These are phyloP conservation scores for Echiichthys vipera DNA, from an alignment of 2,797 vertebrate genomes.

Conservation along the genomic window DNA sequence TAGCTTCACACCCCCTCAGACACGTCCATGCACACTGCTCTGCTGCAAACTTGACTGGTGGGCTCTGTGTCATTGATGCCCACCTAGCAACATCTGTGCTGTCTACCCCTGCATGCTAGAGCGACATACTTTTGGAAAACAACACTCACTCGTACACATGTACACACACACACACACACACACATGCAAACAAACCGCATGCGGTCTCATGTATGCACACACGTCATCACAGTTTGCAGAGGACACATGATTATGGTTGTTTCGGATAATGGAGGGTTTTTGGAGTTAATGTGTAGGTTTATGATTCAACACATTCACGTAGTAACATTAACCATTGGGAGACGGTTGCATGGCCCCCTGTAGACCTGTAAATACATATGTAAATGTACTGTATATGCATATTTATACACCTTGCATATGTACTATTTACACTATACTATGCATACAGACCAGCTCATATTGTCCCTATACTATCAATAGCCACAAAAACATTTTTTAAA, in stretches of 20 bases:
- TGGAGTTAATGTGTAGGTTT: conserved; percentile 20
- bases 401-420: not conserved
- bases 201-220: not conserved
- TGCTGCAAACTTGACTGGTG: conserved; percentile 66
- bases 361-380: not conserved
- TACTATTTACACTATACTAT: too few relatives aligned
- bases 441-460: too few relatives aligned
- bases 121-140: conserved; percentile 34
- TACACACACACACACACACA: conserved; percentile 28
- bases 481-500: too few relatives aligned
- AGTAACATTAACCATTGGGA: not conserved
- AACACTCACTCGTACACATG: not conserved
- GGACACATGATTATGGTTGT: conserved; percentile 3
- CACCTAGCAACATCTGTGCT: conserved; percentile 64
- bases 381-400: not conserved
- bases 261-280: conserved; percentile 11
- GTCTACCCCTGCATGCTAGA: conserved; percentile 35
- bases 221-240: not conserved
- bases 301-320: conserved; percentile 21
- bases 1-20: conserved; percentile 71
- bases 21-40: conserved; percentile 65
- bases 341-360: not conserved
- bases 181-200: not conserved
- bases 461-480: too few relatives aligned
- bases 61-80: conserved; percentile 55